Conservation (phyloP, 2,888 invertebrate genomes). For the Blastobasis adustella region DNA sequence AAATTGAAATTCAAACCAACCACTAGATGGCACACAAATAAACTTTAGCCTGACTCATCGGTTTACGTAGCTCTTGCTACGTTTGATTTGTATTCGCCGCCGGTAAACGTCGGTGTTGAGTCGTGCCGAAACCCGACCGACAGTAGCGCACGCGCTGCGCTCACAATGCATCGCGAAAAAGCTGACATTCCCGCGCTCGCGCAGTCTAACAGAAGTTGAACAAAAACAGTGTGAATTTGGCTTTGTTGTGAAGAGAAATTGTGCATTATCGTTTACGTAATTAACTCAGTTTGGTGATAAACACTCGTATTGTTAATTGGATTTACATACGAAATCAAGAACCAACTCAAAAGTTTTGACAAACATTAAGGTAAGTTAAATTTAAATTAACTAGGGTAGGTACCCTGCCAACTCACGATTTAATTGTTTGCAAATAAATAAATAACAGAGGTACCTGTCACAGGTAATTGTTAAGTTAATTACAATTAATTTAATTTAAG, state of each 20-base stretch:
- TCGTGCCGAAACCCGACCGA: slow-evolving; percentile 39
- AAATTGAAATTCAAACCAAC: not conserved
- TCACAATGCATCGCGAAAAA: slow-evolving; percentile 56
- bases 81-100: slow-evolving; percentile 58
- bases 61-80: not conserved
- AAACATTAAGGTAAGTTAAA: no score
- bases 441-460: no score
- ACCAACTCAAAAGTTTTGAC: no score
- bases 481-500: no score
- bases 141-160: slow-evolving; percentile 39
- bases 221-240: slow-evolving; percentile 58
- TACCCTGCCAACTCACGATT: no score
- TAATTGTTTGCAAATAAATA: no score
- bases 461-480: no score
- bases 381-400: not conserved
- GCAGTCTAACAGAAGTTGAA: slow-evolving; percentile 31
- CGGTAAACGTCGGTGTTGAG: slow-evolving; percentile 50
- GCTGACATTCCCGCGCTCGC: slow-evolving; percentile 51
- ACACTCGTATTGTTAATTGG: slow-evolving; percentile 30
- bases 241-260: slow-evolving; percentile 41
- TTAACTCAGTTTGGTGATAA: slow-evolving; percentile 38
- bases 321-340: slow-evolving; percentile 20
- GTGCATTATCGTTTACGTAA: slow-evolving; percentile 41
- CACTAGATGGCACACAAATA: slow-evolving; percentile 19
- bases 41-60: slow-evolving; percentile 17